A percentile compares a stretch with the other conserved stretches of the same genome.
Evolutionary conservation across 2,113 vertebrate genomes (phyloP).

Genomic region (Tapirus terrestris): DNA sequence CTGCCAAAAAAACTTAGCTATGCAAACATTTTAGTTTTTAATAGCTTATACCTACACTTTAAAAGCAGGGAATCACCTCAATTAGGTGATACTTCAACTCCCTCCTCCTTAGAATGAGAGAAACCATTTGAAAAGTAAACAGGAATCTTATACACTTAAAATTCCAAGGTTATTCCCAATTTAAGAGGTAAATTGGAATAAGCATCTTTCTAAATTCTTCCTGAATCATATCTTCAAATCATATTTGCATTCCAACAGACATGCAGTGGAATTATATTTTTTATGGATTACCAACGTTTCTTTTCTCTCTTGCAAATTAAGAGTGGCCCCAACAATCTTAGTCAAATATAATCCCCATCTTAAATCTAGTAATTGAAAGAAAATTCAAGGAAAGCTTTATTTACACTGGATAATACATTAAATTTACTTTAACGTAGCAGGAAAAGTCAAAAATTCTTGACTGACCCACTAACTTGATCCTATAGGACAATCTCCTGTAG

Average conservation of each 20-base stretch:
- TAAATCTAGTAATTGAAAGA: not conserved
- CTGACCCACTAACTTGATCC: not conserved
- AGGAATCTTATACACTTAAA: not conserved
- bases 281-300: not conserved
- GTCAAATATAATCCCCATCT: not conserved
- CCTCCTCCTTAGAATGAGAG: not conserved
- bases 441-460: not conserved
- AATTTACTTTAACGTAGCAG: not conserved
- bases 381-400: not conserved
- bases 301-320: not conserved
- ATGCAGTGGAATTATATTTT: not conserved
- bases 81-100: not conserved
- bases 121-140: not conserved
- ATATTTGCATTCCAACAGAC: not conserved
- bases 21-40: not conserved
- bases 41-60: not conserved
- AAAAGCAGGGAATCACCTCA: not conserved
- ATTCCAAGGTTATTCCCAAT: not conserved
- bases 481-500: not conserved
- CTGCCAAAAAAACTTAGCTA: not conserved
- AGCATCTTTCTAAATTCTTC: constrained; percentile 9
- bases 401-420: not conserved
- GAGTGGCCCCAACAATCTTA: not conserved
- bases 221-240: not conserved
- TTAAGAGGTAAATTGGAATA: not conserved